Base-by-base conservation (phyloP, 2,797 vertebrate genomes). In the Sebastes paucispinis region DNA sequence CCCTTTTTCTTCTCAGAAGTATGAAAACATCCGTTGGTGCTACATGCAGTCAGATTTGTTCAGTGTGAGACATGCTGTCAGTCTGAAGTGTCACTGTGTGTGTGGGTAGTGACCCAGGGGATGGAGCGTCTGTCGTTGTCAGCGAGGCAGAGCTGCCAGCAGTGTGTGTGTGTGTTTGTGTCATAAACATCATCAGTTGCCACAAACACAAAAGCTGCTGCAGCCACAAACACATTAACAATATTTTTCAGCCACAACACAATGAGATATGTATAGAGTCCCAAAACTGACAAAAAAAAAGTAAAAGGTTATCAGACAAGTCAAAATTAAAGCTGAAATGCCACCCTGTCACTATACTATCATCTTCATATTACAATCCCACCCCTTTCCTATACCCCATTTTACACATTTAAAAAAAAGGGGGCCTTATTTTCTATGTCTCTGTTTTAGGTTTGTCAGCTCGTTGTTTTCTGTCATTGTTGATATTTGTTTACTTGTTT, bases 41-140 rank as follows among this genome's bases (percentile, higher is more conserved):
- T 31, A 76, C 83, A 69, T 77, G 31, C 70, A 84, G 79, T 83
- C 67, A 67, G 43, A 86, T 82, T 77, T 84, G 76, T 84, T 78
- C 59, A 50, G 65, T 39, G 70, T 34, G 71, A 73, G 80, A 82
- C 58, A 1, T 12, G 67, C 86, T 92, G 87, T 88, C 90, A 87
- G 67, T 89, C 80, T 77, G 34, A 84, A 36, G 57, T 71, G 80
- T 77, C 67, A 63, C n/a, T 64, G 74, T 59, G 54, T 36, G 24
- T 58, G 60, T 57, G 24, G 29, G 54, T 22, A 36, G 59, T 58
- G 79, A 77, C 84, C 75, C 75, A 27, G 25, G 34, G 65, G 68
- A 82, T 66, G 67, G 16, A 55, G 65, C 24, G 13, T 69, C 70
- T 84, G 68, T 71, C 27, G 11, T 13, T 73, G 39, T 60, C 47